Evolutionary conservation across 2,113 vertebrate species (phyloP).

Genomic region (Strix uralensis): DNA sequence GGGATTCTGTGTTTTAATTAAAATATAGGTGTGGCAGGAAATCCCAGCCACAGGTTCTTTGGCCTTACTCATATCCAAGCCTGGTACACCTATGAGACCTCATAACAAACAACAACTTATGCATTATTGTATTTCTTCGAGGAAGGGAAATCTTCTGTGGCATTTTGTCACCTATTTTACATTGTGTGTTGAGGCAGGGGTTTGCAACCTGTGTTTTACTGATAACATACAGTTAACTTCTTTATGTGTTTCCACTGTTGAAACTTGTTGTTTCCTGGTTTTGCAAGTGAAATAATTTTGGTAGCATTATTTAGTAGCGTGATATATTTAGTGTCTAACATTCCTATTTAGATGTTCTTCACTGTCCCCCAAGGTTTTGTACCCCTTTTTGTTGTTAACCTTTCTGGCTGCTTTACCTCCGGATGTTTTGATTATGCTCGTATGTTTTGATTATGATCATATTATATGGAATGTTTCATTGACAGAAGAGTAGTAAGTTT

Average conservation of each 20-base stretch:
- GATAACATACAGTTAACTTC: background rate
- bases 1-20: too few relatives aligned
- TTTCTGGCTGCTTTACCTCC: background rate
- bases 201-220: background rate
- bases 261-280: background rate
- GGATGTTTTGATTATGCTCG: background rate
- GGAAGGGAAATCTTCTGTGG: background rate
- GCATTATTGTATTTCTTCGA: background rate
- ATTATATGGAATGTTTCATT: background rate
- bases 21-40: background rate
- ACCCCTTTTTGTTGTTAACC: background rate
- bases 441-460: background rate
- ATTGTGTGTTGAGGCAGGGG: background rate
- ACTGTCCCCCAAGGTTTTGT: background rate
- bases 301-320: background rate
- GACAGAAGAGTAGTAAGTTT: background rate
- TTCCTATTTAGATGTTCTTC: background rate
- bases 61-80: too few relatives aligned
- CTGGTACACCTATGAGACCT: background rate
- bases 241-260: background rate
- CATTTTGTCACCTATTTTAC: background rate
- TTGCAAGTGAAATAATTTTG: background rate
- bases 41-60: background rate
- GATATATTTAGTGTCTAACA: background rate
- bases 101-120: background rate